Evolutionary conservation across 2,113 vertebrate species (phyloP), one percentile per base, ranked within the genome.

Genomic region (Alces alces): DNA sequence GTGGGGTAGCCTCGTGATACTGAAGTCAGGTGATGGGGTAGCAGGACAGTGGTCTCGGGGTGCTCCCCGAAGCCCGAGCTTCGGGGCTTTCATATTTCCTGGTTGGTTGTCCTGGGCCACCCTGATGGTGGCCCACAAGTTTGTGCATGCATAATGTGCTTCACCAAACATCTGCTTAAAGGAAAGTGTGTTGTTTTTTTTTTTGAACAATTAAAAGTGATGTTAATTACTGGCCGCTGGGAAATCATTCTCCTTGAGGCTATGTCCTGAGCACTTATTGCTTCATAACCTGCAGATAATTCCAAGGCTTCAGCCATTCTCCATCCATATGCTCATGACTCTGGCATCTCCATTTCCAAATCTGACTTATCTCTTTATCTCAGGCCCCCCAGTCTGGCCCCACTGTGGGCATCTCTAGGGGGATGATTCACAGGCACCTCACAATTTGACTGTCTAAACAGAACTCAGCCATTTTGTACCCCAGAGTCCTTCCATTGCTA

Each of bases 381-480:
- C 28, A 66, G 57, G 30, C 27, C 86, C 30, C 11, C 50, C 9
- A 1, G 7, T 52, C 8, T 58, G 23, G 6, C 61, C 11, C 5
- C 33, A 5, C 23, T 1, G 2, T 21, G 87, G 50, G 23, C 10
- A 8, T 61, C 12, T 89, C 45, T 0, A 0, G n/a, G 33, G 0
- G 0, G 28, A 7, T 57, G 78, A 86, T 30, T 92, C 47, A 76
- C 3, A 58, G 86, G 55, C 47, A 45, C 4, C 28, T 30, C 55
- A 6, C 10, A 0, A 9, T 25, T 2, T 21, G 23, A 16, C 1
- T 30, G 52, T 84, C 94, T 27, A 2, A 79, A 25, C 7, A 10
- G 58, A 82, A 50, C 28, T n/a, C 0, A 1, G 21, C 19, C 6
- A 2, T 57, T 70, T 43, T 79, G 36, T 17, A 7, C 58, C 15